A percentile compares a stretch with the other conserved stretches of the same genome.
These are phyloP conservation scores for Melanostoma scalare DNA, from an alignment of 2,888 invertebrate genomes.

Conservation along the genomic window DNA sequence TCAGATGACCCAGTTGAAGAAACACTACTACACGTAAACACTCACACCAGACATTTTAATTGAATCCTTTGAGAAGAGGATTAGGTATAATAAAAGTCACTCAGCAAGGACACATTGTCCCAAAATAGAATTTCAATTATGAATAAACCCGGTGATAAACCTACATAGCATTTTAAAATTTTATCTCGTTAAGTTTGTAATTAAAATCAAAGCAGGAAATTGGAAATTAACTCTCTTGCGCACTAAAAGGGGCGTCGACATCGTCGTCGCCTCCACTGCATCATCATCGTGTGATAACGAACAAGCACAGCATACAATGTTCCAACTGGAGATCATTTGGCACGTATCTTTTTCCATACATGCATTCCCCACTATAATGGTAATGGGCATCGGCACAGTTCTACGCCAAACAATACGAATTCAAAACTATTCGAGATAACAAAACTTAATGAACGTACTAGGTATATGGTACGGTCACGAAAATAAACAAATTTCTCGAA, in stretches of 20 bases:
- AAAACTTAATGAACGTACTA: neutral
- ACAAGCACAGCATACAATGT: neutral
- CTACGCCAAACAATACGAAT: neutral
- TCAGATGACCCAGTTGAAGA: too few species aligned
- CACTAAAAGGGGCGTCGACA: conserved; percentile 26
- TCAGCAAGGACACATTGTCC: neutral
- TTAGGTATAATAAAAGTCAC: too few species aligned
- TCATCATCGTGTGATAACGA: conserved; percentile 14
- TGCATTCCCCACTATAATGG: conserved; percentile 20
- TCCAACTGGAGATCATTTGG: conserved; percentile 1
- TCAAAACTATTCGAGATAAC: conserved; percentile 12
- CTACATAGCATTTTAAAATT: conserved; percentile 7
- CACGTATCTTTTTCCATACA: conserved; percentile 27
- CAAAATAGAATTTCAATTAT: conserved; percentile 42
- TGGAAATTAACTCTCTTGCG: conserved; percentile 43
- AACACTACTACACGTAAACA: conserved; percentile 2
- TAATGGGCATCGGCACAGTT: neutral
- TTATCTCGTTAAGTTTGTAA: conserved; percentile 43
- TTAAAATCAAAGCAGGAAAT: conserved; percentile 57
- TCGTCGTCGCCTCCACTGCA: neutral
- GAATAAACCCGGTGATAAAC: neutral
- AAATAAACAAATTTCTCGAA: conserved; percentile 20
- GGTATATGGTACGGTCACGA: conserved; percentile 11
- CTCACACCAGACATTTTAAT: conserved; percentile 36
- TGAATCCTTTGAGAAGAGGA: conserved; percentile 24